Evolutionary conservation across 2,888 invertebrate species (phyloP).

Genomic region (Geophilus truncorum): DNA sequence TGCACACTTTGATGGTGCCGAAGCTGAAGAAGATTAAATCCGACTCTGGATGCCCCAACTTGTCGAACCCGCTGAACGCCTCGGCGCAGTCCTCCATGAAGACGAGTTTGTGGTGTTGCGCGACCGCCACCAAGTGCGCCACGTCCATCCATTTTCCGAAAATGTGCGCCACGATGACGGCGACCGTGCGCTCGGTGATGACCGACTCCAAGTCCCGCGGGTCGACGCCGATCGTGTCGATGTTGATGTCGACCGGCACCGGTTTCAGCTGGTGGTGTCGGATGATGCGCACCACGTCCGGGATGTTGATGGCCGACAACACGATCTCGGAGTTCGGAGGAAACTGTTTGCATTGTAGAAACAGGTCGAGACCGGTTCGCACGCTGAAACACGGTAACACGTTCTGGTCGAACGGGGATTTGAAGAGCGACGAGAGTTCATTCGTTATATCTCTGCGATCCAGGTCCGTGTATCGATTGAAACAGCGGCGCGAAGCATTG

Average conservation of each 20-base stretch:
- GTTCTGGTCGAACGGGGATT: background rate
- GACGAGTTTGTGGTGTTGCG: conserved; percentile 42
- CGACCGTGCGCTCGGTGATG: conserved; percentile 46
- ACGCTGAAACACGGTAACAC: conserved; percentile 44
- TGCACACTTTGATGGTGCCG: conserved; percentile 48
- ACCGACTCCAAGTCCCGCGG: conserved; percentile 44
- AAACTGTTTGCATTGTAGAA: conserved; percentile 44
- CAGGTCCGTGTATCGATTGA: background rate
- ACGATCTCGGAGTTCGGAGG: conserved; percentile 49
- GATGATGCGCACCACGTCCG: conserved; percentile 46
- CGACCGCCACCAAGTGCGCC: conserved; percentile 44
- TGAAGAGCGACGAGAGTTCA: background rate
- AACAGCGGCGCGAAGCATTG: background rate
- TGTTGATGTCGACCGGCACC: conserved; percentile 46
- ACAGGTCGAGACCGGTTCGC: conserved; percentile 45
- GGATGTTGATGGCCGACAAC: conserved; percentile 50
- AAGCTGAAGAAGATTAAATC: conserved; percentile 49
- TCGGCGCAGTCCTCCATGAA: conserved; percentile 50
- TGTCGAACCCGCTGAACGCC: conserved; percentile 46
- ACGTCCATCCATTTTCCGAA: conserved; percentile 47
- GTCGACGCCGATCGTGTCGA: conserved; percentile 47
- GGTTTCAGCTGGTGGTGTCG: conserved; percentile 45
- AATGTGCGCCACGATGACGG: conserved; percentile 47
- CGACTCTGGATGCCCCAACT: conserved; percentile 45
- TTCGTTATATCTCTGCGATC: background rate